Base-by-base conservation (phyloP, 1,140 invertebrate species). In the Armadillidium nasatum region DNA sequence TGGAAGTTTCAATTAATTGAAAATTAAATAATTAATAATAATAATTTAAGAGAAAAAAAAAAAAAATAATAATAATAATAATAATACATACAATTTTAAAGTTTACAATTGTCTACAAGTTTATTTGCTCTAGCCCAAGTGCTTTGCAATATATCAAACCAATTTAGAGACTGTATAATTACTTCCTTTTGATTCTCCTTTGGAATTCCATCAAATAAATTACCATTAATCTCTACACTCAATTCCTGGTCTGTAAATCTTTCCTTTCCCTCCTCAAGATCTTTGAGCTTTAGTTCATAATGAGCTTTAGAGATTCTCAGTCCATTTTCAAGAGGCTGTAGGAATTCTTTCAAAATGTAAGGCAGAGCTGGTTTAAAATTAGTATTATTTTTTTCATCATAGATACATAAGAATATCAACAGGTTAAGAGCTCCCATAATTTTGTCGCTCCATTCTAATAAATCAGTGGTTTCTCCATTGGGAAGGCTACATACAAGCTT, bases 401-500 rank as follows among this genome's bases (percentile, higher is more conserved):
- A 60, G 11, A 60, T 60, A 7, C 50, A 60, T 15, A 60, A 3
- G 19, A 60, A 60, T 13, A 60, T 60, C 19, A 60, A 19, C 2
- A 60, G 50, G 19, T 60, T 60, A 15, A 60, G 19, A 15, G 50
- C 50, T 15, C 50, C 50, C 50, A 60, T 60, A 15, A 60, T 60
- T 60, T 60, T 60, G 50, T 60, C 50, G 7, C 50, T 60, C 50
- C 50, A 60, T 60, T 60, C 50, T 19, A 60, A 60, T 19, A 60
- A 60, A 19, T 60, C 50, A 15, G 50, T 60, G 11, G 11, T 60
- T 19, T 60, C 50, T 15, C 50, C 50, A 60, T 60, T 60, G 4
- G 50, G 50, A 60, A 60, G 50, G 7, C 50, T 60, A 19, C 50
- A 60, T 3, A 19, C 11, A 15, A 60, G 19, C 11, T 19, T 60